Conservation (phyloP, 2,113 vertebrate species). For the Sialia sialis region DNA sequence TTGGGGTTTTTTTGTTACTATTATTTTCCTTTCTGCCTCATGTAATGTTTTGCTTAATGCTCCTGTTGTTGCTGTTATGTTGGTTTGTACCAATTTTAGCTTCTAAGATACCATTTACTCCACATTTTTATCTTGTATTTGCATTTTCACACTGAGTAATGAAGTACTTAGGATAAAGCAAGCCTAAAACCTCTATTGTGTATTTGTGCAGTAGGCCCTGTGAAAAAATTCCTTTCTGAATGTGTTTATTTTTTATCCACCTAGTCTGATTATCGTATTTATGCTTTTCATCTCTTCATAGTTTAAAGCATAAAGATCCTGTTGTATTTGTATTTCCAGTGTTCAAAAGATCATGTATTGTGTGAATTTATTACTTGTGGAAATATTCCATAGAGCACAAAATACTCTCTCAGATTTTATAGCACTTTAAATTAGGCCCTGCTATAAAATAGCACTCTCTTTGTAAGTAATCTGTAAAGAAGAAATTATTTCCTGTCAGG, state of each 20-base stretch:
- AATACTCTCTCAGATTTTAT: background rate
- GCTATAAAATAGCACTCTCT: background rate
- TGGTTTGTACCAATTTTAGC: background rate
- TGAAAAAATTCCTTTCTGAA: background rate
- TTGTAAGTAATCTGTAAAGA: background rate
- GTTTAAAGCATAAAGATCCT: background rate
- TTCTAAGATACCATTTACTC: background rate
- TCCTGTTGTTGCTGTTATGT: background rate
- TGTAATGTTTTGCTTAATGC: background rate
- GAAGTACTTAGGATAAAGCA: background rate
- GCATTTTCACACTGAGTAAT: background rate
- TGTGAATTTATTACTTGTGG: background rate
- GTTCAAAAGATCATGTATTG: background rate
- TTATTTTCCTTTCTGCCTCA: background rate
- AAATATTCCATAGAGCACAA: background rate
- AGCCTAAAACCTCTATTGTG: background rate
- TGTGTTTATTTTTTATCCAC: background rate
- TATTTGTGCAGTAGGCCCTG: background rate
- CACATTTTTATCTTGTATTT: background rate
- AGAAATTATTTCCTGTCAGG: background rate
- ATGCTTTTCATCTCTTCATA: background rate
- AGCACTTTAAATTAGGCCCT: background rate
- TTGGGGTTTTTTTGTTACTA: background rate
- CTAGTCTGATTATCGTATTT: background rate
- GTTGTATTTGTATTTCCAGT: background rate